phyloP scores from a whole-genome alignment of 2,888 invertebrate species.

The Plutella xylostella region DNA sequence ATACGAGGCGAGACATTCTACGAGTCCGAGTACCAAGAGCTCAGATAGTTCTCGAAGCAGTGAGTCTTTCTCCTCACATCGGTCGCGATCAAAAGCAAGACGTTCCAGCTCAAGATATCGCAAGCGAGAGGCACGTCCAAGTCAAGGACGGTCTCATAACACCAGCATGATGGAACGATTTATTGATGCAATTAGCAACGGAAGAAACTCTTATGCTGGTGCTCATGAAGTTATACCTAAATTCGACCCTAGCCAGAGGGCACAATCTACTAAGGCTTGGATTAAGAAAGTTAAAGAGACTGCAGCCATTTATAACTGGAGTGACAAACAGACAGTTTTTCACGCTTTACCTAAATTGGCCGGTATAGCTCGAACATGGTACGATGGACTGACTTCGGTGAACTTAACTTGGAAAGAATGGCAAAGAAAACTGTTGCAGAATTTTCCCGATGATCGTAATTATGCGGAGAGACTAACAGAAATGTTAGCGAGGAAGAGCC shows the following conservation, averaged over 20 bases:
- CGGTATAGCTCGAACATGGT: slow-evolving; percentile 8
- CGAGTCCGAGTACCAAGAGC: too few relatives aligned
- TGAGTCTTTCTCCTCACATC: too few relatives aligned
- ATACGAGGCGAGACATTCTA: too few relatives aligned
- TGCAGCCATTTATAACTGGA: slow-evolving; percentile 9
- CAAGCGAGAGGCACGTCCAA: too few relatives aligned
- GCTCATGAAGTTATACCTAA: slow-evolving; percentile 8
- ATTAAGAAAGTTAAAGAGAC: slow-evolving; percentile 7
- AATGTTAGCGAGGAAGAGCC: slow-evolving; percentile 2
- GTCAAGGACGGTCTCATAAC: too few relatives aligned
- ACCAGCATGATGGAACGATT: too few relatives aligned
- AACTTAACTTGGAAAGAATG: slow-evolving; percentile 7
- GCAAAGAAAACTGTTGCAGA: slow-evolving; percentile 1
- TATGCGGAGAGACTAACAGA: slow-evolving; percentile 3
- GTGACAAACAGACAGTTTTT: slow-evolving; percentile 9
- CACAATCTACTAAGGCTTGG: slow-evolving; percentile 6
- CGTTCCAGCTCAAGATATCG: too few relatives aligned
- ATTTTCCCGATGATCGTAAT: slow-evolving; percentile 6
- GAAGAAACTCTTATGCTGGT: neutral
- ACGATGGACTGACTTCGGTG: slow-evolving; percentile 6
- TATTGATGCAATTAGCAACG: neutral
- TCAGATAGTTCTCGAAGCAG: too few relatives aligned
- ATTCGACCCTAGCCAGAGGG: slow-evolving; percentile 9
- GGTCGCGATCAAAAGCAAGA: too few relatives aligned
- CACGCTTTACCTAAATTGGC: slow-evolving; percentile 9